Evolutionary conservation across 2,888 invertebrate genomes (phyloP), one percentile per base, ranked within the genome.

Genomic region (Mystacides longicornis): DNA sequence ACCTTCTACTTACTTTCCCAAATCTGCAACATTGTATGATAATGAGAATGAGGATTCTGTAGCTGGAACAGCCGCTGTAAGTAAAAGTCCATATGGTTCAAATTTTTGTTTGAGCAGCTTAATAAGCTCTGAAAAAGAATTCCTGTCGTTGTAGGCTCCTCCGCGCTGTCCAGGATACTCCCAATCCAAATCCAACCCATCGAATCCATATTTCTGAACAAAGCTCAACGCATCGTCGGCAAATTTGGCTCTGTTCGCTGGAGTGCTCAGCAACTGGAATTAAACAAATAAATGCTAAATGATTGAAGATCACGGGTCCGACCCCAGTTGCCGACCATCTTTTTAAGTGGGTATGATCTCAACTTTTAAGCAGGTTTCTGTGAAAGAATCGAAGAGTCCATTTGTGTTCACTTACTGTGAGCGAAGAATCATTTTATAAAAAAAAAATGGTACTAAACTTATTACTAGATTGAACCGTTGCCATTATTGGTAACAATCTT

Each of bases 171-270:
- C 56, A 7, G 86, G 86, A 62, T 85, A 86, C 64, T 86, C 85
- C 87, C 87, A 88, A 65, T 87, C 86, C 0, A 87, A 49, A 64
- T 88, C 87, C 0, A 87, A 70, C 1, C 87, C 87, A 64, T 88
- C 84, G 59, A 88, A 88, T 0, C 74, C 74, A 63, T 85, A 71
- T 2, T 71, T 70, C 37, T 69, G 64, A 0, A 86, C 62, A 64
- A 85, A 80, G 0, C 68, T 63, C 0, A 82, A 64, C 0, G 79
- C 78, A 52, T 79, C 82, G 2, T 73, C 64, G 19, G 85, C 77
- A 63, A 88, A 85, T 46, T 65, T 47, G 5, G n/a, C 21, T 52
- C 55, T 46, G n/a, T 23, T 37, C 18, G 52, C 46, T 3, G 71
- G 62, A 53, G 66, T 64, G 16, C 64, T 63, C 3, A 70, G 64